Evolutionary conservation across 1,140 invertebrate species (phyloP), one percentile per base, ranked within the genome.

Genomic region (Bombus vancouverensis): DNA sequence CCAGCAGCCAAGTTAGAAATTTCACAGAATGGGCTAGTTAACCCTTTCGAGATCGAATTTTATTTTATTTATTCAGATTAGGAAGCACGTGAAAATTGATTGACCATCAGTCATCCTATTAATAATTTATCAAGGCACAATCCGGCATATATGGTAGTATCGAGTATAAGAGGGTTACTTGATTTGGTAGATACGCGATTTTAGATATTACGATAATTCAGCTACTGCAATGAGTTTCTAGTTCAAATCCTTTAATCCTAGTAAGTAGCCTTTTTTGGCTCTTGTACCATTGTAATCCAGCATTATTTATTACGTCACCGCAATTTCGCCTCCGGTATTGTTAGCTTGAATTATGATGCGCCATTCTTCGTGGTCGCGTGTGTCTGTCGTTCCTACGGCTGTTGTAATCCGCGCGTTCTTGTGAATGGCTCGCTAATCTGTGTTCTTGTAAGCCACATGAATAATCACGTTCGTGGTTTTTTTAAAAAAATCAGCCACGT

Each of bases 231-330:
- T n/a, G 42, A 80, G 44, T 66, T 78, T 53, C 75, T 65, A 65
- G 65, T 77, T 77, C 53, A 25, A 77, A 65, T 62, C 13, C 75
- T 34, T 25, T 53, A 34, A 74, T 75, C 3, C 37, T 9, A 5
- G 9, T 32, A 25, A 65, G 28, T 39, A 18, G 12, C 59, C 39
- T 28, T 42, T 42, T 65, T 32, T 25, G 28, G 42, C 9, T 32
- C 37, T 65, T 28, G 22, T 18, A n/a, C 44, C 70, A 80, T 80
- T 53, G 34, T 70, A 70, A 80, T 80, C 66, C 78, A 32, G 78
- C 44, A 80, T 80, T 80, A 80, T 80, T 80, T 70, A 47, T 80
- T 80, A 80, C 78, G 32, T 80, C 62, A 70, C 32, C 65, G 78
- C 65, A n/a, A 70, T 70, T 70, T 80, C 15, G 28, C 10, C 78